Conservation (phyloP, 1,140 invertebrate species). For the Cherax destructor region DNA sequence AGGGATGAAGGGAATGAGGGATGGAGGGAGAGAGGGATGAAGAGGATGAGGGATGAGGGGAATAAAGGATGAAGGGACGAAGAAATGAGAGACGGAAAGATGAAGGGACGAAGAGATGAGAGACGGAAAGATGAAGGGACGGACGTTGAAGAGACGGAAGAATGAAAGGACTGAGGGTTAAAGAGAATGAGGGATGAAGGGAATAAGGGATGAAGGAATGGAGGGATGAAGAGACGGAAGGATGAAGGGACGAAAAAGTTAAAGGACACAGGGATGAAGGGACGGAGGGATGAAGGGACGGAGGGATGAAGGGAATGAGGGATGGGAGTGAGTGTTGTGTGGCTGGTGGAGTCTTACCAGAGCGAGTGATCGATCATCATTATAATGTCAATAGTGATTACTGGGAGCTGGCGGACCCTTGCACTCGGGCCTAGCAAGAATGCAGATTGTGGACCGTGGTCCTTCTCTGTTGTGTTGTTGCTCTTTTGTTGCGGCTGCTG, state of each 20-base stretch:
- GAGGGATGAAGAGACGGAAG: too few relatives aligned
- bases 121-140: too few relatives aligned
- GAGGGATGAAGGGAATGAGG: background rate
- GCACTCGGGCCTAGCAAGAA: background rate
- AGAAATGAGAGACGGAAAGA: too few relatives aligned
- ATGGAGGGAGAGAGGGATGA: background rate
- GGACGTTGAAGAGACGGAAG: too few relatives aligned
- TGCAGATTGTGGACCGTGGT: background rate
- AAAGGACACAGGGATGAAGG: background rate
- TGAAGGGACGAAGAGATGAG: too few relatives aligned
- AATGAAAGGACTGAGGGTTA: background rate
- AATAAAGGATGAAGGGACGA: background rate
- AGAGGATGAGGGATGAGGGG: background rate
- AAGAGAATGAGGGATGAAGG: too few relatives aligned
- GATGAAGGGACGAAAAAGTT: background rate
- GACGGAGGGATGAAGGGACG: background rate
- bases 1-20: background rate
- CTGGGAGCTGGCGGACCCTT: conserved; percentile 7
- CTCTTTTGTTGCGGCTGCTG: background rate
- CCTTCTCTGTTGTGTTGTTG: background rate
- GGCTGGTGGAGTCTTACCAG: conserved; percentile 30
- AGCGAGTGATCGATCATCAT: conserved; percentile 43
- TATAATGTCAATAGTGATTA: conserved; percentile 66
- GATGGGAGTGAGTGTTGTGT: background rate
- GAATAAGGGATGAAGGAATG: too few relatives aligned